Percentiles rank a stretch among this genome's conserved stretches.
Evolutionary conservation across 2,113 vertebrate genomes (phyloP).

Genomic region (Xerus inauris): DNA sequence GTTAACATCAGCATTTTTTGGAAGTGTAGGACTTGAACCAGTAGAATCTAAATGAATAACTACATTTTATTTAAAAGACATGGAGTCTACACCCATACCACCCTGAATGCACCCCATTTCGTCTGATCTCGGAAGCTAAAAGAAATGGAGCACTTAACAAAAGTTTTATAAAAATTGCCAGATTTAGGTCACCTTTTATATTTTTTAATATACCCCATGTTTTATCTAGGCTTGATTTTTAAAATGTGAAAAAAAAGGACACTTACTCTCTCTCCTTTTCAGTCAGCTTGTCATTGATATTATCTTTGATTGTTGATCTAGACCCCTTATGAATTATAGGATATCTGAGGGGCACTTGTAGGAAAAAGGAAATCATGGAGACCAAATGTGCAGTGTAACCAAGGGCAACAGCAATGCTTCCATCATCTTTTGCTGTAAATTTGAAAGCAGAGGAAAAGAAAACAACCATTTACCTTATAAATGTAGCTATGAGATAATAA

Average conservation of each 20-base stretch:
- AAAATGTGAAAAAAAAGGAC: background rate
- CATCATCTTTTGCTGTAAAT: constrained; percentile 95
- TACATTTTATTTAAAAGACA: constrained; percentile 57
- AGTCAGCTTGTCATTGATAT: constrained; percentile 97
- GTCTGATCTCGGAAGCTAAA: background rate
- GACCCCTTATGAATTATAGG: constrained; percentile 98
- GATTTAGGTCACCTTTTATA: constrained; percentile 30
- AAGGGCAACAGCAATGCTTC: constrained; percentile 96
- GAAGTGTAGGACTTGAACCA: background rate
- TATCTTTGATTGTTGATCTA: constrained; percentile 97
- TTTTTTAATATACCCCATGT: background rate
- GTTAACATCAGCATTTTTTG: background rate
- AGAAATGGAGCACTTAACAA: constrained; percentile 38
- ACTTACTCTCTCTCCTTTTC: constrained; percentile 99
- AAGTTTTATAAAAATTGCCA: constrained; percentile 28
- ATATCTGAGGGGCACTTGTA: constrained; percentile 98
- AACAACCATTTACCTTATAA: constrained; percentile 51
- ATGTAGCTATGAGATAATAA: background rate
- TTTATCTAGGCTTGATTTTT: background rate
- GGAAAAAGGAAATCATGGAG: constrained; percentile 98
- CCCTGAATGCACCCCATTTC: too few relatives aligned
- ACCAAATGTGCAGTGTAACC: constrained; percentile 98
- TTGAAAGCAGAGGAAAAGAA: constrained; percentile 71
- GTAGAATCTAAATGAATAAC: constrained; percentile 24
- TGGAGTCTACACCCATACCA: background rate